Evolutionary conservation across 2,797 vertebrate species (phyloP).

Genomic region (Valencia hispanica): DNA sequence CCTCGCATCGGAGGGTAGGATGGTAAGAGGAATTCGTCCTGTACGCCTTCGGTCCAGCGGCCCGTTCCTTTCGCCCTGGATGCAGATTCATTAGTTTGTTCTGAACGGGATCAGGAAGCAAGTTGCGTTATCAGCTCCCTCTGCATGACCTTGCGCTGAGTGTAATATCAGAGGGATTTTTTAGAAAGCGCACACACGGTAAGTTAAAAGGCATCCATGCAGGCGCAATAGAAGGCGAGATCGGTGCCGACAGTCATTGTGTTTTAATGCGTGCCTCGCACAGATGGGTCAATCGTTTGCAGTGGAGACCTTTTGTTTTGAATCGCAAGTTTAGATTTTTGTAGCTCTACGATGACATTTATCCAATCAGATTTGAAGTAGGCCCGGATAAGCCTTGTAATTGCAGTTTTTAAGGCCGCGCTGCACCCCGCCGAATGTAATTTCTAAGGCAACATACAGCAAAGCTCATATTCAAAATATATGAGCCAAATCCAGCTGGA

Average conservation of each 20-base stretch:
- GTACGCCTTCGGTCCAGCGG: constrained; percentile 34
- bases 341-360: not conserved
- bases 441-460: not conserved
- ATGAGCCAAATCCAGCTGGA: too few relatives aligned
- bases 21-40: constrained; percentile 50
- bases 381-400: constrained; percentile 18
- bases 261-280: not conserved
- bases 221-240: constrained; percentile 19
- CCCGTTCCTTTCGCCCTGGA: constrained; percentile 11
- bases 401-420: constrained; percentile 56
- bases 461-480: not conserved
- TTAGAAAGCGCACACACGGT: constrained; percentile 71
- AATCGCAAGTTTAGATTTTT: not conserved
- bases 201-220: constrained; percentile 69
- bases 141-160: constrained; percentile 76
- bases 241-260: constrained; percentile 1
- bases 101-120: not conserved
- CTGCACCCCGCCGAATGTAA: constrained; percentile 52
- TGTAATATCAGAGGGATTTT: constrained; percentile 69
- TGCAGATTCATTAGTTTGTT: not conserved
- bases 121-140: constrained; percentile 9
- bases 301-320: not conserved
- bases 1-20: constrained; percentile 49
- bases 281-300: too few relatives aligned
- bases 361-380: constrained; percentile 7